Evolutionary conservation across 2,888 invertebrate genomes (phyloP), one percentile per base, ranked within the genome.

Genomic region (Amphipoea lucens): DNA sequence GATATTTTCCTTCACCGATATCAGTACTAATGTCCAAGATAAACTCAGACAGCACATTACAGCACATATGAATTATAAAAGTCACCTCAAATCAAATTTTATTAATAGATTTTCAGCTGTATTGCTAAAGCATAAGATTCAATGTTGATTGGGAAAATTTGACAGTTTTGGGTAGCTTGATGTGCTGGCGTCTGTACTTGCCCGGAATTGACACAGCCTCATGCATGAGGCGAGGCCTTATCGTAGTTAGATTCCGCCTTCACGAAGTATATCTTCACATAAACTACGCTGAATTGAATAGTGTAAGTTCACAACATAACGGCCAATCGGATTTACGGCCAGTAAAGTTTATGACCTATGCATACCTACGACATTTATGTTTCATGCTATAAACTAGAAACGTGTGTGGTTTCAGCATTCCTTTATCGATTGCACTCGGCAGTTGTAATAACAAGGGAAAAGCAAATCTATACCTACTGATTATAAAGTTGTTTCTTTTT

Each of bases 331-430:
- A n/a, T 51, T 81, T 54, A n/a, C 17, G 51, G 11, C 11, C 29
- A 62, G 20, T 36, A 80, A 80, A 69, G 51, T 78, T 62, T 79
- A 78, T 51, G 48, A 69, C 23, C 23, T 12, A 23, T 60, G 40
- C 1, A 11, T 14, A n/a, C n/a, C n/a, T n/a, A 29, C 42, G 48
- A 57, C 17, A 67, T 79, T 79, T 40, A 67, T 67, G 57, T 29
- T 67, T n/a, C 9, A n/a, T 42, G 48, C 23, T 67, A 23, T 45
- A 57, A 40, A 57, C 66, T 48, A 48, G 79, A 67, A 67, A 23
- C 40, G 3, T 23, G n/a, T 20, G 20, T 17, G 11, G 1, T 45
- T 78, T 57, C 54, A 66, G 45, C 79, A 20, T 79, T 57, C n/a
- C 14, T 29, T 40, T 57, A 20, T 57, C 57, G 36, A 4, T 36